Conservation (phyloP, 2,888 invertebrate genomes). For the Calameuta filiformis region DNA sequence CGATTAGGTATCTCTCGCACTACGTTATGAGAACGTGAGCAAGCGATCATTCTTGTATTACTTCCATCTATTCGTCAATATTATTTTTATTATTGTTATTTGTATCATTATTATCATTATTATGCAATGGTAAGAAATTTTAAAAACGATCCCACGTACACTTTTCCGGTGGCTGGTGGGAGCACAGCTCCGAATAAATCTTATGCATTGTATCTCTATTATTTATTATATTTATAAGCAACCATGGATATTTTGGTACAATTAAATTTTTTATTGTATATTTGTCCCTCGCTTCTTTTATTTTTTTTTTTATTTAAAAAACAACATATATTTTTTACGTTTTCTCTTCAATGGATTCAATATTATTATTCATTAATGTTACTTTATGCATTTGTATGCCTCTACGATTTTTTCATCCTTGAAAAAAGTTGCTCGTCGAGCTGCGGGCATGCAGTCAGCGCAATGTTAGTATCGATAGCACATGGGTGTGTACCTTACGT, state of each 20-base stretch:
- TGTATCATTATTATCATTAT: conserved; percentile 48
- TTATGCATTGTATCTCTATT: conserved; percentile 64
- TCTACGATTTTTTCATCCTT: conserved; percentile 38
- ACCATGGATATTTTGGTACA: conserved; percentile 65
- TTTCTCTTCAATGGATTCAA: conserved; percentile 41
- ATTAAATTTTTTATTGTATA: conserved; percentile 59
- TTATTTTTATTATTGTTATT: conserved; percentile 34
- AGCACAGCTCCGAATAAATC: conserved; percentile 66
- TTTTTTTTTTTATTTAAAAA: conserved; percentile 49
- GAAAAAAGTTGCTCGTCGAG: conserved; percentile 51
- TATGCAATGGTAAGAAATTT: conserved; percentile 65
- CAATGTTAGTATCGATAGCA: conserved; percentile 55
- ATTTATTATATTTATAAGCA: conserved; percentile 64
- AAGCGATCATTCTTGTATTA: conserved; percentile 41
- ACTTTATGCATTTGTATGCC: conserved; percentile 29
- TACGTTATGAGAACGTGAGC: conserved; percentile 51
- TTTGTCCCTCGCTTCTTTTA: conserved; percentile 32
- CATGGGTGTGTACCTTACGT: conserved; percentile 46
- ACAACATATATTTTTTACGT: conserved; percentile 49
- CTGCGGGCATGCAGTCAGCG: conserved; percentile 51
- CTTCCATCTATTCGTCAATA: conserved; percentile 27
- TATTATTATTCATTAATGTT: conserved; percentile 45
- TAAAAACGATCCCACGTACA: conserved; percentile 63
- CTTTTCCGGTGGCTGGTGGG: conserved; percentile 57
- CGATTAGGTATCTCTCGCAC: conserved; percentile 5